Percentiles rank a stretch among this genome's conserved stretches.
These are phyloP conservation scores for Drosophila vallismaia DNA, from an alignment of 2,888 invertebrate species.

Conservation along the genomic window DNA sequence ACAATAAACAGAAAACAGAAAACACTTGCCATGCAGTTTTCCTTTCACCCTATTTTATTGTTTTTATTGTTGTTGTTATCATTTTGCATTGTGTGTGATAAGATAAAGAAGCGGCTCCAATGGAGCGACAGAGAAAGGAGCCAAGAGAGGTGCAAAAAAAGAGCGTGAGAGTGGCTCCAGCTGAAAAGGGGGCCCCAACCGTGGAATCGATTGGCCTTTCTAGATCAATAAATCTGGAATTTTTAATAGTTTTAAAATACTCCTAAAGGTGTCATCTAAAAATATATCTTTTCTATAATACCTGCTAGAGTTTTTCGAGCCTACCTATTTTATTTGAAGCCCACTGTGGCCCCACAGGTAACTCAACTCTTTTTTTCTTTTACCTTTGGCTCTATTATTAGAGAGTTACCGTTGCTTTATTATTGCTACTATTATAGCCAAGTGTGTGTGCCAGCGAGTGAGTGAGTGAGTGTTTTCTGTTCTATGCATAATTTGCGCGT, in stretches of 20 bases:
- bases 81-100: constrained; percentile 36
- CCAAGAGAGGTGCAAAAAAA: constrained; percentile 29
- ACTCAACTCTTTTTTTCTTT: constrained; percentile 9
- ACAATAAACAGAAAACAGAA: background rate
- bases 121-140: constrained; percentile 41
- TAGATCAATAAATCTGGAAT: background rate
- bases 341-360: constrained; percentile 1
- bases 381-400: constrained; percentile 62
- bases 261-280: too few relatives aligned
- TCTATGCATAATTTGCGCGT: constrained; percentile 75
- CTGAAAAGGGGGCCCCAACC: constrained; percentile 16
- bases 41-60: constrained; percentile 15
- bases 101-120: constrained; percentile 50
- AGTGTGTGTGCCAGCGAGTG: constrained; percentile 22
- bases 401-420: constrained; percentile 76
- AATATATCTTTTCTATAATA: too few relatives aligned
- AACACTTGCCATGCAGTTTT: constrained; percentile 15
- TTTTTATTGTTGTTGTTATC: constrained; percentile 15
- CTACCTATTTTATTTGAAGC: background rate
- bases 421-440: constrained; percentile 65
- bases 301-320: background rate
- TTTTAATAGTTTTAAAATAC: background rate
- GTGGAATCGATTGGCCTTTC: background rate
- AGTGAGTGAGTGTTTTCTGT: constrained; percentile 23
- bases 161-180: constrained; percentile 42